A percentile compares a stretch with the other conserved stretches of the same genome.
Evolutionary conservation across 2,888 invertebrate genomes (phyloP).

Genomic region (Nezara viridula): DNA sequence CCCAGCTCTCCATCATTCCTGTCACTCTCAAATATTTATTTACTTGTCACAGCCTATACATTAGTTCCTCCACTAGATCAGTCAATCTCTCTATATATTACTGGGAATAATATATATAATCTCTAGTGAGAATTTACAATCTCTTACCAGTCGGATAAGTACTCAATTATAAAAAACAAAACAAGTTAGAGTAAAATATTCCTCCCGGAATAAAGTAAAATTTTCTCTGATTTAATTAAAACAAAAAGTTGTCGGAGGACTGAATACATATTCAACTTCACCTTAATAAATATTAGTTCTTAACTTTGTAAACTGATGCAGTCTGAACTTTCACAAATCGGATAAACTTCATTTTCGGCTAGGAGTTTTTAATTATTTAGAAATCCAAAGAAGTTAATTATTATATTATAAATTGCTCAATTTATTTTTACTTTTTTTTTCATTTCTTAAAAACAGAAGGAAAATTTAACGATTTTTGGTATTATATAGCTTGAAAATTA

Average conservation of each 20-base stretch:
- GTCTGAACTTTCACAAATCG: neutral
- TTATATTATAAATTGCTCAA: too few species aligned
- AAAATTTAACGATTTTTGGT: too few species aligned
- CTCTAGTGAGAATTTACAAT: neutral
- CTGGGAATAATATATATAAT: neutral
- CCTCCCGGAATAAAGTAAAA: neutral
- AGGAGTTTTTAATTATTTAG: neutral
- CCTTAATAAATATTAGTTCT: conserved; percentile 32
- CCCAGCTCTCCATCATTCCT: neutral
- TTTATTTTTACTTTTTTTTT: too few species aligned
- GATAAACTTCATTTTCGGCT: neutral
- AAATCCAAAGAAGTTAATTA: too few species aligned
- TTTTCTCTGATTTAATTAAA: conserved; percentile 5
- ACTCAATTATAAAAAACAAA: neutral
- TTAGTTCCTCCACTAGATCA: neutral
- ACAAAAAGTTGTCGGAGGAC: neutral
- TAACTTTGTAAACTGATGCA: conserved; percentile 27
- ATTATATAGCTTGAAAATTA: too few species aligned
- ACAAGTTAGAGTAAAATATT: neutral
- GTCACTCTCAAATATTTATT: neutral
- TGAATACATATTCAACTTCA: conserved; percentile 42
- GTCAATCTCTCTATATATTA: neutral
- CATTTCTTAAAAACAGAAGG: too few species aligned
- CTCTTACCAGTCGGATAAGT: neutral
- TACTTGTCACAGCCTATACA: neutral